A percentile compares a stretch with the other conserved stretches of the same genome.
These are phyloP conservation scores for Chromobotia macracanthus DNA, from an alignment of 2,797 vertebrate species.

Conservation along the genomic window DNA sequence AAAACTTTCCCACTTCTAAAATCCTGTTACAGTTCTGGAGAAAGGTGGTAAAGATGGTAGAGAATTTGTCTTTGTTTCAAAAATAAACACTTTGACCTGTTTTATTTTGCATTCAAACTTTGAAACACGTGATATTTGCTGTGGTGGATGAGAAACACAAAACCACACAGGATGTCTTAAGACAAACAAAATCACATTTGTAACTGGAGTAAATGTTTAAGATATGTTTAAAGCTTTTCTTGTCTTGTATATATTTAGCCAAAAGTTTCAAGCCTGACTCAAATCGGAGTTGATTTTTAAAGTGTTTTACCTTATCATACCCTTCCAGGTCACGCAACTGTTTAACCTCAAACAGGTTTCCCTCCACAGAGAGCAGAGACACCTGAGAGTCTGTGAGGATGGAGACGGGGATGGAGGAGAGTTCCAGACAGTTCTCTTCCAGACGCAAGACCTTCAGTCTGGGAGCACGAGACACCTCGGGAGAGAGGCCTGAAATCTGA, in stretches of 20 bases:
- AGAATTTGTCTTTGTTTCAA: slow-evolving; percentile 13
- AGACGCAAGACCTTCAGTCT: slow-evolving; percentile 95
- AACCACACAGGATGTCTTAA: not conserved
- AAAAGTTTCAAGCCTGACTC: not conserved
- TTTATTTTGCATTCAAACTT: slow-evolving; percentile 18
- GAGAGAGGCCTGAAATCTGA: slow-evolving; percentile 54
- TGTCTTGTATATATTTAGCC: no score
- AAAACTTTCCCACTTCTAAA: slow-evolving; percentile 2
- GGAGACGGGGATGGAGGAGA: slow-evolving; percentile 86
- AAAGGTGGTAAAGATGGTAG: not conserved
- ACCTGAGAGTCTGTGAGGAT: slow-evolving; percentile 90
- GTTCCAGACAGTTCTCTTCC: slow-evolving; percentile 96
- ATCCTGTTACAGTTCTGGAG: not conserved
- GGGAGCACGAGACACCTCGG: slow-evolving; percentile 85
- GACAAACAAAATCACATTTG: no score
- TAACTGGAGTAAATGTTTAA: no score
- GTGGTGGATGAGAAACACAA: not conserved
- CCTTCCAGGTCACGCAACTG: slow-evolving; percentile 89
- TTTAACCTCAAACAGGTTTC: slow-evolving; percentile 97
- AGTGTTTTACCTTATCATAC: slow-evolving; percentile 86
- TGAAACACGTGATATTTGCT: not conserved
- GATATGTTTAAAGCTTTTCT: no score
- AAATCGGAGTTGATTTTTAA: not conserved
- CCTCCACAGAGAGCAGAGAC: slow-evolving; percentile 91
- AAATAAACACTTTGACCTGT: slow-evolving; percentile 14